A percentile compares a stretch with the other conserved stretches of the same genome.
Evolutionary conservation across 2,888 invertebrate species (phyloP).

Genomic region (Meteorus colon): DNA sequence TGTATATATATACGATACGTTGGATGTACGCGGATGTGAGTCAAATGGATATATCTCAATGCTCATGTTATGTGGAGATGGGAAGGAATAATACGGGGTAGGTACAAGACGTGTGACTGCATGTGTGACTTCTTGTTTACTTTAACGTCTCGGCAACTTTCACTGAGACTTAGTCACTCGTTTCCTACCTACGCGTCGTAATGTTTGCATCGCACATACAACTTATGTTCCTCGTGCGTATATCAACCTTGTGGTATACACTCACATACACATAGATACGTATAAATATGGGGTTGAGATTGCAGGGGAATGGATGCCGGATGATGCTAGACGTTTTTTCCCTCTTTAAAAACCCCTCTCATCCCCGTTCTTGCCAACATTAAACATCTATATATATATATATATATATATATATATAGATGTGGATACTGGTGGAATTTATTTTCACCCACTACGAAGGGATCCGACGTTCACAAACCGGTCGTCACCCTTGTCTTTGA

Average conservation of each 20-base stretch:
- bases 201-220: slow-evolving; percentile 69
- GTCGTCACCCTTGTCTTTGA: slow-evolving; percentile 63
- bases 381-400: background rate
- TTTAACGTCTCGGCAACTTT: slow-evolving; percentile 69
- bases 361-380: background rate
- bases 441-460: slow-evolving; percentile 69
- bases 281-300: slow-evolving; percentile 39
- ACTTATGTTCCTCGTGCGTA: slow-evolving; percentile 68
- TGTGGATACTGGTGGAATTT: slow-evolving; percentile 61
- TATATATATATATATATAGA: slow-evolving; percentile 18
- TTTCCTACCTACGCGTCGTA: slow-evolving; percentile 50
- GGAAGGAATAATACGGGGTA: slow-evolving; percentile 35
- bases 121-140: slow-evolving; percentile 69
- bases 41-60: background rate
- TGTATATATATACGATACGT: background rate
- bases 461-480: slow-evolving; percentile 47
- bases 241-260: slow-evolving; percentile 60
- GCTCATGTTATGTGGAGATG: background rate
- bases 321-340: slow-evolving; percentile 41
- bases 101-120: slow-evolving; percentile 59
- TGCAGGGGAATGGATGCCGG: slow-evolving; percentile 40
- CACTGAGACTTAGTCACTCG: slow-evolving; percentile 47
- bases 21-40: background rate
- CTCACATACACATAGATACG: slow-evolving; percentile 41
- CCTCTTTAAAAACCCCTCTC: slow-evolving; percentile 27